Conservation (phyloP, 2,113 vertebrate species). For the Leucopsar rothschildi region DNA sequence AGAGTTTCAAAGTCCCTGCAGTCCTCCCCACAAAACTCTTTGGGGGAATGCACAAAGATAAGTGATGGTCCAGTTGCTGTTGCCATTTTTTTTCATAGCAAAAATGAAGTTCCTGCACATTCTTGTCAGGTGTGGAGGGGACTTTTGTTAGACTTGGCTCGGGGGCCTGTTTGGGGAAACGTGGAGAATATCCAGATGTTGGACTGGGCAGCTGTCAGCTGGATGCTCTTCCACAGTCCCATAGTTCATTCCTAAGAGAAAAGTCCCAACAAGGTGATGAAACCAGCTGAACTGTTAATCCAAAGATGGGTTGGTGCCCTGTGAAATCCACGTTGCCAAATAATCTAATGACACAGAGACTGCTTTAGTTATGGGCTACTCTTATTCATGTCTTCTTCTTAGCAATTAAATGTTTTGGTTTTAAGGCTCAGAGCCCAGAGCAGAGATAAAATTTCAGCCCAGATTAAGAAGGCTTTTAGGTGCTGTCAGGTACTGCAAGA, state of each 20-base stretch:
- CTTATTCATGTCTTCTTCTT: neutral
- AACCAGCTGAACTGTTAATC: neutral
- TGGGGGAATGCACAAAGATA: neutral
- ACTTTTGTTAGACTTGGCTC: too few species aligned
- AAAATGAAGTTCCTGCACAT: neutral
- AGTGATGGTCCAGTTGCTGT: neutral
- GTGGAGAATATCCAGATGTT: neutral
- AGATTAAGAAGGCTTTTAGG: slow-evolving; percentile 34
- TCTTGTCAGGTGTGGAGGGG: neutral
- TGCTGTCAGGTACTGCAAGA: neutral
- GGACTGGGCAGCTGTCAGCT: neutral
- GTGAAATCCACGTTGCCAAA: neutral
- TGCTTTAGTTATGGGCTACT: neutral
- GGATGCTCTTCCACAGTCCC: neutral
- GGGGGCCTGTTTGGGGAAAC: neutral
- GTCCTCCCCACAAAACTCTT: neutral
- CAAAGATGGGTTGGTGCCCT: neutral
- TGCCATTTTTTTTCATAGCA: neutral
- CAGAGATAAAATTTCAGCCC: slow-evolving; percentile 5
- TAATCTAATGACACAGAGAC: neutral
- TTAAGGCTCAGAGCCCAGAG: slow-evolving; percentile 15
- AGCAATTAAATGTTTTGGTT: slow-evolving; percentile 31
- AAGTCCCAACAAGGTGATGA: neutral
- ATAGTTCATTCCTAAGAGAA: neutral
- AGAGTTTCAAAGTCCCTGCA: neutral